Evolutionary conservation across 2,113 vertebrate genomes (phyloP).

Genomic region (Piprites chloris): DNA sequence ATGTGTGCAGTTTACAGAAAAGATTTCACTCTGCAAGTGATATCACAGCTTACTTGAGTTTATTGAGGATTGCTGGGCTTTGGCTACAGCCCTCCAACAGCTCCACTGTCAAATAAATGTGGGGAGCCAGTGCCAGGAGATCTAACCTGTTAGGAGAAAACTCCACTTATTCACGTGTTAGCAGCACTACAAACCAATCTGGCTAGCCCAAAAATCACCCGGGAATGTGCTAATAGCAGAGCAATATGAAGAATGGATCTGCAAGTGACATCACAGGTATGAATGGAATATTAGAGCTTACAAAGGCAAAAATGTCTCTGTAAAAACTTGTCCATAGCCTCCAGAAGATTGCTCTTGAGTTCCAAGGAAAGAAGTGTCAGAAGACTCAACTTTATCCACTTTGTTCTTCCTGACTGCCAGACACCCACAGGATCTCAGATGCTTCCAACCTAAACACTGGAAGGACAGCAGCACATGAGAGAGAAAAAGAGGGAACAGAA

Average conservation of each 20-base stretch:
- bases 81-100: not conserved
- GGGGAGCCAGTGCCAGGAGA: not conserved
- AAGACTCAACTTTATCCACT: not conserved
- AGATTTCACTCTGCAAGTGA: not conserved
- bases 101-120: not conserved
- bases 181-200: not conserved
- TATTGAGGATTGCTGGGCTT: not conserved
- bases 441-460: not conserved
- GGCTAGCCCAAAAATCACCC: not conserved
- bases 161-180: not conserved
- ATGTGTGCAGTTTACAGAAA: not conserved
- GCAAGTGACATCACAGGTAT: not conserved
- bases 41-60: not conserved
- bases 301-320: not conserved
- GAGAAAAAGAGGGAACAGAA: not conserved
- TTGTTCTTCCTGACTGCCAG: not conserved
- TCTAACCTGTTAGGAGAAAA: not conserved
- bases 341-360: not conserved
- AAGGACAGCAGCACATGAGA: not conserved
- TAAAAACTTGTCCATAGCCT: not conserved
- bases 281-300: not conserved
- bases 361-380: not conserved
- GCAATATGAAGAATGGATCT: not conserved
- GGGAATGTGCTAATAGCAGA: rapidly evolving
- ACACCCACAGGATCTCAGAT: not conserved